Evolutionary conservation across 1,140 invertebrate genomes (phyloP).

Genomic region (Penaeus vannamei): DNA sequence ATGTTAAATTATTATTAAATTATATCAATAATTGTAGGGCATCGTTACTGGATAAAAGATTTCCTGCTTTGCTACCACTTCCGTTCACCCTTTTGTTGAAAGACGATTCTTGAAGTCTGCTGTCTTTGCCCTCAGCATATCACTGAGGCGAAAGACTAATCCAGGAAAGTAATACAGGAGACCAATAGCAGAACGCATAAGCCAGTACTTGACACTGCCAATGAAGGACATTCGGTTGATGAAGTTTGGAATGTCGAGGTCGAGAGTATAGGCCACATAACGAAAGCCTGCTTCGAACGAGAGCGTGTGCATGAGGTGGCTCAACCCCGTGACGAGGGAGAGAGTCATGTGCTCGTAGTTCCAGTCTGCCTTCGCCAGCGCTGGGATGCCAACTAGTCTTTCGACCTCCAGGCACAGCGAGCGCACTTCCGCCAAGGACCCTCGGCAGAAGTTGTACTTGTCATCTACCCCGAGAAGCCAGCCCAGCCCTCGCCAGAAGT

Average conservation of each 20-base stretch:
- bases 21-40: too few relatives aligned
- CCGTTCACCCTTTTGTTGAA: too few relatives aligned
- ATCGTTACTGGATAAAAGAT: too few relatives aligned
- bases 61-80: too few relatives aligned
- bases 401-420: slow-evolving; percentile 18
- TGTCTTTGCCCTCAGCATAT: too few relatives aligned
- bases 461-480: slow-evolving; percentile 71
- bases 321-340: background rate
- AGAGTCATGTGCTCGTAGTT: slow-evolving; percentile 10
- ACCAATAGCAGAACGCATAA: background rate
- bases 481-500: slow-evolving; percentile 72
- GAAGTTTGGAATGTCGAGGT: background rate
- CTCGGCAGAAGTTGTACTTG: slow-evolving; percentile 70
- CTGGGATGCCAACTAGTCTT: background rate
- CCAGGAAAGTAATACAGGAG: slow-evolving; percentile 10
- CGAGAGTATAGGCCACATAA: background rate
- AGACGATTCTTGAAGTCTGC: too few relatives aligned
- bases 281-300: background rate
- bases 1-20: too few relatives aligned
- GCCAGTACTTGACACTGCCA: background rate
- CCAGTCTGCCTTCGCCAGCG: background rate
- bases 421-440: background rate
- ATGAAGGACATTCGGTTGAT: background rate
- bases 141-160: background rate
- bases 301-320: background rate